Evolutionary conservation across 2,113 vertebrate genomes (phyloP).

Genomic region (Oncorhynchus tshawytscha): DNA sequence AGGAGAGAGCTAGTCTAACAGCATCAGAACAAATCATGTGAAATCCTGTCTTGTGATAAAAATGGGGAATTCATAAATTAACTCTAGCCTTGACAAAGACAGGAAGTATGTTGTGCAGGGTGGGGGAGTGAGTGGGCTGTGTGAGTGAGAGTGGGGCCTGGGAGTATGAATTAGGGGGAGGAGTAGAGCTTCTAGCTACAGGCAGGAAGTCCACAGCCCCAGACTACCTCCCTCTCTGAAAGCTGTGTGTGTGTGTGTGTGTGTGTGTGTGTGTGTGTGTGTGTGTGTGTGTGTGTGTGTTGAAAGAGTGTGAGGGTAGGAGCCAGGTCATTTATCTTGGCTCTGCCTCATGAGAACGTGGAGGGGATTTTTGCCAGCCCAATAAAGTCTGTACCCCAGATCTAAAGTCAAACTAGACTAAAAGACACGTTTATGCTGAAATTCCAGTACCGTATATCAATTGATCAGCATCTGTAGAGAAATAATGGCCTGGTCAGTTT

Average conservation of each 20-base stretch:
- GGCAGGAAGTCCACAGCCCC: slow-evolving; percentile 33
- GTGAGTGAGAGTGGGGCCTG: background rate
- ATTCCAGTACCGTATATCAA: background rate
- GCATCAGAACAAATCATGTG: background rate
- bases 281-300: slow-evolving; percentile 24
- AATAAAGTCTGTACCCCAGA: too few species aligned
- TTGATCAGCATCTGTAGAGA: background rate
- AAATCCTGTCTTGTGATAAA: slow-evolving; percentile 11
- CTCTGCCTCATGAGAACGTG: background rate
- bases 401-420: too few species aligned
- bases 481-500: slow-evolving; percentile 6
- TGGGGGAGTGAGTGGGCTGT: background rate
- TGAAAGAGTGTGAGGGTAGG: background rate
- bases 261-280: slow-evolving; percentile 21
- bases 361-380: slow-evolving; percentile 14
- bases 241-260: slow-evolving; percentile 20
- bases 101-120: slow-evolving; percentile 11
- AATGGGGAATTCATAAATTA: background rate
- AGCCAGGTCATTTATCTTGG: slow-evolving; percentile 14
- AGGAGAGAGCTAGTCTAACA: background rate
- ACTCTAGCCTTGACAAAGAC: slow-evolving; percentile 9
- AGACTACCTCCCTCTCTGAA: background rate
- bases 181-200: background rate
- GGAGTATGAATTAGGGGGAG: too few species aligned
- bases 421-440: background rate